Base-by-base conservation (phyloP, 2,888 invertebrate species). In the Bembecia ichneumoniformis region DNA sequence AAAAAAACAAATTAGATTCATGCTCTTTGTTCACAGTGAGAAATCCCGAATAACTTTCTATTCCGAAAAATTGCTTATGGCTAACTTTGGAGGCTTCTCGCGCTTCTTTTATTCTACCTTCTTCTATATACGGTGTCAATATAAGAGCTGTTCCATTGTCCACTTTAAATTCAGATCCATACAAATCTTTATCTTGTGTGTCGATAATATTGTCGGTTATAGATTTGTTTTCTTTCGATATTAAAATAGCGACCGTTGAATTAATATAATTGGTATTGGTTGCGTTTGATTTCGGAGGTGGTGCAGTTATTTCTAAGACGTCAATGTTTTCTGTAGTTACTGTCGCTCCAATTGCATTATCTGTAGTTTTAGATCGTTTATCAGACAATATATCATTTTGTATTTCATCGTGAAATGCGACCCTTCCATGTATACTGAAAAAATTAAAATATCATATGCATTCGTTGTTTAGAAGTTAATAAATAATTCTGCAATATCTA, bases 1-100 rank as follows among this genome's bases (percentile, higher is more conserved):
- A 95, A 78, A 96, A 95, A 78, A 94, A 96, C 64, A 93, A 73
- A 68, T 95, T 94, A 1, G 94, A 93, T 63, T 92, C 89, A 62
- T 87, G 90, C 3, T 87, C 77, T 67, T 93, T 90, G 66, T 95
- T 91, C 15, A 95, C 95, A 0, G 94, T 95, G n/a, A 89, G 58
- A 58, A 78, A 88, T 0, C 88, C 88, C 4, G 89, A 75, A 60
- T 88, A 87, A 62, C 90, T 89, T 52, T 82, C 74, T 1, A 88
- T 63, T 0, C 80, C 78, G 1, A 80, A 56, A 49, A 86, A 84
- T 15, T 67, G 35, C 14, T 63, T 56, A 0, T 73, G 62, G 49
- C 82, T 66, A 2, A 70, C 87, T 63, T 47, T 63, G 3, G 56
- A 75, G 55, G 60, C 74, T 49, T 70, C 62, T 3, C 78, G 74